Evolutionary conservation across 2,113 vertebrate genomes (phyloP), one percentile per base, ranked within the genome.

Genomic region (Menidia beryllina): DNA sequence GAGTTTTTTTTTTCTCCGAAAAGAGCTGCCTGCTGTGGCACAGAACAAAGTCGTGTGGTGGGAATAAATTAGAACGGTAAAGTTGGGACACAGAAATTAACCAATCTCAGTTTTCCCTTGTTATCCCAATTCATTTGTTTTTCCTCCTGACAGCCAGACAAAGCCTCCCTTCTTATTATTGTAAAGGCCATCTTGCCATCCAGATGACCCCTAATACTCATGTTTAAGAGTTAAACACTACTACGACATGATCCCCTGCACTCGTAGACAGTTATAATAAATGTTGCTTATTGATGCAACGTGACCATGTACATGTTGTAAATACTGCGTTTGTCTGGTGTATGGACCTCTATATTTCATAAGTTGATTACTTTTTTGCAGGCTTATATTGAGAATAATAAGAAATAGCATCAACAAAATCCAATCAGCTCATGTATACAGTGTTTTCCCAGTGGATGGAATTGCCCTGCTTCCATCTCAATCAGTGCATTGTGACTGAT

Each of bases 401-500:
- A 43, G 21, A 30, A 64, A 27, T 26, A 21, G 19, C 41, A 55
- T 12, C 8, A 72, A 34, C 12, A 61, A 58, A 56, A 57, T 11
- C 56, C 47, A 75, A 11, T 75, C 66, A 72, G 39, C 48, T 67
- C 55, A 17, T 49, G 43, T 21, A 45, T n/a, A 23, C n/a, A 25
- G 45, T 50, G 63, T 76, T 82, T 72, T 53, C 65, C 60, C 75
- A 62, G 15, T 57, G 60, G 71, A 84, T n/a, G 55, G 64, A n/a
- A 76, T 38, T 26, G 55, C 51, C 68, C 68, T 76, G 72, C 75
- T 87, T 71, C 69, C 66, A 60, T 84, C 74, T 77, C 87, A 88
- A 75, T 84, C 77, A 74, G 78, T 39, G 65, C 39, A 43, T 69
- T 69, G 78, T 62, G 82, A 82, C 84, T 77, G 81, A 82, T 87